Evolutionary conservation across 2,888 invertebrate genomes (phyloP), one percentile per base, ranked within the genome.

Genomic region (Cheilosia pagana): DNA sequence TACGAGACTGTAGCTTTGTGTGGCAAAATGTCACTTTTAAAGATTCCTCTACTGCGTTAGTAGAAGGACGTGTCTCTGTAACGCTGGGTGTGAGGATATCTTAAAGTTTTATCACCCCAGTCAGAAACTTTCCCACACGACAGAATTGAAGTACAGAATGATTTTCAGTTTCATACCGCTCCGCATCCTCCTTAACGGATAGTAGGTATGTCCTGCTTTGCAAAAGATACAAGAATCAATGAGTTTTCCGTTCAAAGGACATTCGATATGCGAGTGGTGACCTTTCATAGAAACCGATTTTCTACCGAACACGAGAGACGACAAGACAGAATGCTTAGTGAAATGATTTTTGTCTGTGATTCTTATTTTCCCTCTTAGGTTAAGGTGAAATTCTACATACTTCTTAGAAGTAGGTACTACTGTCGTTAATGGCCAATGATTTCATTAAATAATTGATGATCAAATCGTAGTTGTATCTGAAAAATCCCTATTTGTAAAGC

Each of bases 31-130:
- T 79, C 70, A 65, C 68, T 70, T 75, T 75, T 71, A 75, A 81
- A 75, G 81, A 75, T 85, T 70, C 65, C 70, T 23, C 59, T 75
- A 41, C 68, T 70, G 63, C 68, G 62, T 65, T 57, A 59, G 12
- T 41, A 50, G 45, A 70, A 53, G 21, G 63, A 65, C 45, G 14
- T 48, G 65, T 62, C 21, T 23, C 25, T 16, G 41, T 72, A 7
- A 12, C 3, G 10, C 35, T 43, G 50, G 45, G 67, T 28, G 53
- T 6, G 8, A 16, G 48, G 63, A 75, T 75, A 59, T 74, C 81
- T 85, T 75, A 75, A 85, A 85, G 75, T 85, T 85, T 85, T 79
- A 85, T 85, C 83, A 79, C 75, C 63, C 55, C 74, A n/a, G 70
- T 79, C 75, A 79, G 74, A 67, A 75, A 68, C 79, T 74, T 70